Conservation (phyloP, 2,888 invertebrate genomes). For the Lasioglossum oenotherae region DNA sequence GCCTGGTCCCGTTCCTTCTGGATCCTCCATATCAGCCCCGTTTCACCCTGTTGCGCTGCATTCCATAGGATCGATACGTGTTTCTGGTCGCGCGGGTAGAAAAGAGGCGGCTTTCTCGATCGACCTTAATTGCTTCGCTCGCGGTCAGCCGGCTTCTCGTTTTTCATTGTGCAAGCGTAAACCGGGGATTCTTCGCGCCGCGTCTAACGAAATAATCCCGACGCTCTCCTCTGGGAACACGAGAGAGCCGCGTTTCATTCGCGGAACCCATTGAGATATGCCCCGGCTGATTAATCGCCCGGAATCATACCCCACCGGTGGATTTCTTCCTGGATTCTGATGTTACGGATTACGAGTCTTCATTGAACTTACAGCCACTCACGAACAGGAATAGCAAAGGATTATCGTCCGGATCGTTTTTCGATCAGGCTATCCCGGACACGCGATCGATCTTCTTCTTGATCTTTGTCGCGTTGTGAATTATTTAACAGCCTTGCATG, state of each 20-base stretch:
- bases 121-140: slow-evolving; percentile 75
- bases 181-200: slow-evolving; percentile 44
- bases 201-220: slow-evolving; percentile 63
- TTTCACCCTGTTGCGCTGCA: slow-evolving; percentile 37
- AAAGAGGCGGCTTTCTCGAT: slow-evolving; percentile 66
- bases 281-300: not conserved
- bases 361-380: not conserved
- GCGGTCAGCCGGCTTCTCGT: slow-evolving; percentile 54
- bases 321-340: not conserved
- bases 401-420: no score
- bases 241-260: slow-evolving; percentile 34
- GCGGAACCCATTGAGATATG: slow-evolving; percentile 15
- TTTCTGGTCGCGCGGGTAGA: slow-evolving; percentile 35
- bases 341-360: not conserved
- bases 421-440: no score
- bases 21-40: slow-evolving; percentile 11
- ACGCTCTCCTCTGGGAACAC: slow-evolving; percentile 22
- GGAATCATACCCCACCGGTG: slow-evolving; percentile 4
- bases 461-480: no score
- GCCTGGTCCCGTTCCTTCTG: slow-evolving; percentile 30
- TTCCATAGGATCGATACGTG: slow-evolving; percentile 24
- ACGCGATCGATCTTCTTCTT: no score
- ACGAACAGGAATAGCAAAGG: not conserved
- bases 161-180: slow-evolving; percentile 43
- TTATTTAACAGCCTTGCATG: no score